A percentile compares a stretch with the other conserved stretches of the same genome.
Evolutionary conservation across 2,888 invertebrate genomes (phyloP).

Genomic region (Andrena camellia): DNA sequence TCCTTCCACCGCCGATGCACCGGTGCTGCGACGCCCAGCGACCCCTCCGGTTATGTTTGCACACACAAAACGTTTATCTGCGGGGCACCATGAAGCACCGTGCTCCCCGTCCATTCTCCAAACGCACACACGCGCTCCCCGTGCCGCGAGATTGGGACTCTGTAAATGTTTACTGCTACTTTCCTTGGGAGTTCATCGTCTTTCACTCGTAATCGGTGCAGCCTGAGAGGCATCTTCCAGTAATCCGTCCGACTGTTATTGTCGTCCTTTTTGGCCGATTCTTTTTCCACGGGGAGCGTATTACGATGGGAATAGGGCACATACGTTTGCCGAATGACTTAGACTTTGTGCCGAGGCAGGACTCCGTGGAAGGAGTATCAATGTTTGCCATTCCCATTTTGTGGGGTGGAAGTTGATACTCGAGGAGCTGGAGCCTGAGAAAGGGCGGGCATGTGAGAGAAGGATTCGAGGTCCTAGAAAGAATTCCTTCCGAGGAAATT

Average conservation of each 20-base stretch:
- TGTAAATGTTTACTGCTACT: slow-evolving; percentile 72
- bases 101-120: slow-evolving; percentile 37
- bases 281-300: background rate
- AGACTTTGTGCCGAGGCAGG: slow-evolving; percentile 25
- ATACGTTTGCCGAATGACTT: slow-evolving; percentile 29
- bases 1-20: slow-evolving; percentile 56
- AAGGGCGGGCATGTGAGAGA: background rate
- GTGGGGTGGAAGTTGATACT: slow-evolving; percentile 27
- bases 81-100: slow-evolving; percentile 73
- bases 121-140: slow-evolving; percentile 26
- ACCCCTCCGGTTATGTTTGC: slow-evolving; percentile 78
- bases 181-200: slow-evolving; percentile 48
- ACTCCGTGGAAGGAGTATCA: slow-evolving; percentile 15
- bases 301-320: background rate
- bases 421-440: slow-evolving; percentile 18
- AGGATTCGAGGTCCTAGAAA: background rate
- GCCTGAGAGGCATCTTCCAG: slow-evolving; percentile 1
- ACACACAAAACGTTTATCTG: slow-evolving; percentile 77
- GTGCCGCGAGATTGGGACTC: slow-evolving; percentile 51
- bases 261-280: slow-evolving; percentile 30
- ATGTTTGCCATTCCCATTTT: slow-evolving; percentile 37
- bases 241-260: slow-evolving; percentile 58
- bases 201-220: slow-evolving; percentile 38
- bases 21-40: slow-evolving; percentile 41
- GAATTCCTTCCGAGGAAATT: background rate